Evolutionary conservation across 2,888 invertebrate species (phyloP).

Genomic region (Tribolium freemani): DNA sequence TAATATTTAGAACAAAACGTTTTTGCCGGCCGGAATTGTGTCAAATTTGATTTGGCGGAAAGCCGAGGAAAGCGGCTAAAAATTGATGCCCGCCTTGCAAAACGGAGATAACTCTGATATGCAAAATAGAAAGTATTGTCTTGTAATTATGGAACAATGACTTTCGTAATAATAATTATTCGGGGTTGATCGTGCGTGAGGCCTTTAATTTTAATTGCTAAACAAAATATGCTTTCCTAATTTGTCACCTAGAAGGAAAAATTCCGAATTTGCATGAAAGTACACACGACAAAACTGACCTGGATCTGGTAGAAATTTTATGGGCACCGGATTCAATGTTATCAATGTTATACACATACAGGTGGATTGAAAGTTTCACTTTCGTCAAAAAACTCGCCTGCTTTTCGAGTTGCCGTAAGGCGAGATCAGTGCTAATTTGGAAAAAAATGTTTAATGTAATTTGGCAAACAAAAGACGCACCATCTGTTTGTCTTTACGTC

Average conservation of each 20-base stretch:
- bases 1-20: slow-evolving; percentile 36
- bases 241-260: background rate
- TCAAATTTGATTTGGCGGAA: no score
- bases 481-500: background rate
- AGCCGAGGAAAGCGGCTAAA: background rate
- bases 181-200: slow-evolving; percentile 12
- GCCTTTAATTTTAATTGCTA: slow-evolving; percentile 29
- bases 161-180: slow-evolving; percentile 23
- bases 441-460: background rate
- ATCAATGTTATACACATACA: slow-evolving; percentile 1
- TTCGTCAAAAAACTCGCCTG: slow-evolving; percentile 1
- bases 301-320: slow-evolving; percentile 33
- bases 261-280: slow-evolving; percentile 1
- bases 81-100: slow-evolving; percentile 21
- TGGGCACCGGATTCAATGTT: slow-evolving; percentile 33
- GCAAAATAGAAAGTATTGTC: slow-evolving; percentile 40
- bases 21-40: background rate
- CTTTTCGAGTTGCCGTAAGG: background rate
- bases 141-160: slow-evolving; percentile 37
- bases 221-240: slow-evolving; percentile 15
- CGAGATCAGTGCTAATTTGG: no score
- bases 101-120: slow-evolving; percentile 35
- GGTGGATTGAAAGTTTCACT: slow-evolving; percentile 19
- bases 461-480: background rate
- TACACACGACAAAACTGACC: slow-evolving; percentile 23